Evolutionary conservation across 2,113 vertebrate species (phyloP), one percentile per base, ranked within the genome.

Genomic region (Ploceus nigricollis): DNA sequence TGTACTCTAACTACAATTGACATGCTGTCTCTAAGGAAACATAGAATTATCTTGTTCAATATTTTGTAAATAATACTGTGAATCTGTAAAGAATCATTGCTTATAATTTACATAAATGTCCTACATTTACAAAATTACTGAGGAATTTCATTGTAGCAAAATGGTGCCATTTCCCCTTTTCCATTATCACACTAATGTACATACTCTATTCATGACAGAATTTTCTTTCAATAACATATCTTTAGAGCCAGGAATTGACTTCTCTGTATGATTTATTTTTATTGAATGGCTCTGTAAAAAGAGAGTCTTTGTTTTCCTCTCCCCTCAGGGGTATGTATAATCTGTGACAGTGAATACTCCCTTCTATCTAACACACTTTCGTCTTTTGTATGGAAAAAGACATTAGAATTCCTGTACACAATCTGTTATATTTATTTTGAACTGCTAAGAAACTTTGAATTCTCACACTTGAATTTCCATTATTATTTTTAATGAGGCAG

Each of bases 21-120:
- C 72, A 82, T n/a, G 54, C 19, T 90, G 79, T 61, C 93, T 60
- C 51, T 88, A 83, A 69, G 79, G 66, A 89, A 97, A 88, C 69
- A 70, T 51, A 65, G n/a, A 93, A 96, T 96, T 97, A 96, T 82
- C 48, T 69, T 79, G 44, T 78, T 84, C 76, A 87, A 6, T 87
- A 28, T 95, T 96, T 95, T 75, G 51, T 47, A 87, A 93, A 90
- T 83, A 35, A 70, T 47, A 64, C 53, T 73, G 40, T 75, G 39
- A 88, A 92, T 86, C 25, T 72, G 28, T 25, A 90, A 79, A 72
- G 51, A 81, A 69, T 60, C 24, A 3, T 61, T 88, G 37, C 81
- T 76, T 64, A 79, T 66, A 94, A 93, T 93, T 79, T 82, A 17
- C 79, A 60, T 94, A 93, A 94, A 94, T 42, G 21, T 66, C 24